Percentiles rank a stretch among this genome's conserved stretches.
Evolutionary conservation across 1,140 invertebrate genomes (phyloP).

Genomic region (Bombus breviceps): DNA sequence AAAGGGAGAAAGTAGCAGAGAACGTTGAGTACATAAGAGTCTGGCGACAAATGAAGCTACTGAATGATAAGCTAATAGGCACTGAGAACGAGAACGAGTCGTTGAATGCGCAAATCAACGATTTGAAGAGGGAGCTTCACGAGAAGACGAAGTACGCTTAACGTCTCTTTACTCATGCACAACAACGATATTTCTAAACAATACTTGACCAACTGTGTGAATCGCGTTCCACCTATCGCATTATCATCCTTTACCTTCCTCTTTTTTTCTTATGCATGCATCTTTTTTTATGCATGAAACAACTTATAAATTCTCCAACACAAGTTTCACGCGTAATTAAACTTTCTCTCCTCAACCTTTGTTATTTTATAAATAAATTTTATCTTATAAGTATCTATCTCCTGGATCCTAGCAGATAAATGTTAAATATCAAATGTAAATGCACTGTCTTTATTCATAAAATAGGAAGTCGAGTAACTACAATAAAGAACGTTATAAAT

Average conservation of each 20-base stretch:
- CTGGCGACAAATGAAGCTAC: constrained; percentile 77
- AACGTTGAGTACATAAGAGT: constrained; percentile 79
- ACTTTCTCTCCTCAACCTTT: background rate
- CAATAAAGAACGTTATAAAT: background rate
- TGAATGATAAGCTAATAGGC: constrained; percentile 74
- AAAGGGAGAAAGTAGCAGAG: constrained; percentile 76
- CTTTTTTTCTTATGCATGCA: background rate
- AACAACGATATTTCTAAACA: background rate
- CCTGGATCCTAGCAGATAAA: background rate
- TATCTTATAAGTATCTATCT: too few relatives aligned
- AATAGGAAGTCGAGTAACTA: background rate
- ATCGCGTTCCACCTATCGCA: background rate
- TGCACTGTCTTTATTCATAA: background rate
- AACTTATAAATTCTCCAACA: background rate
- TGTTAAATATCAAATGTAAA: background rate
- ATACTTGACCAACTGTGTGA: background rate
- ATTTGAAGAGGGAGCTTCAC: constrained; percentile 71
- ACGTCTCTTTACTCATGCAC: background rate
- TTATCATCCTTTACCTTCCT: too few relatives aligned
- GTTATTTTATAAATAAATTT: background rate
- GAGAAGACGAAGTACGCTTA: constrained; percentile 71
- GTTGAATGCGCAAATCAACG: constrained; percentile 68
- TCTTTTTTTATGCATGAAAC: background rate
- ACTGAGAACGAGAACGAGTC: constrained; percentile 68
- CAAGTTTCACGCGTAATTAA: background rate